Conservation (phyloP, 2,888 invertebrate species). For the Lomographa bimaculata region DNA sequence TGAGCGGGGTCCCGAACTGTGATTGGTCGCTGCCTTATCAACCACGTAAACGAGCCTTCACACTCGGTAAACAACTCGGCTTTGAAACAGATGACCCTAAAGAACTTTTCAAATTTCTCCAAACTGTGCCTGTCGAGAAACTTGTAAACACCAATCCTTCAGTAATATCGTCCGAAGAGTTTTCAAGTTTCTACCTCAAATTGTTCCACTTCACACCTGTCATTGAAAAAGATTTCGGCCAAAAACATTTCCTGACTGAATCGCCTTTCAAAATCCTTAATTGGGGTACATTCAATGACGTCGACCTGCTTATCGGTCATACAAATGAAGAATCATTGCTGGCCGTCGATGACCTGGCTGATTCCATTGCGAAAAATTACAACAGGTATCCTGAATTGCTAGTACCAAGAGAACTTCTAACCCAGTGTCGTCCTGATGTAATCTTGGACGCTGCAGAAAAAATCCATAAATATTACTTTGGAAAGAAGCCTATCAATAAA, state of each 20-base stretch:
- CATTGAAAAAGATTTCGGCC: conserved; percentile 41
- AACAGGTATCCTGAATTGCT: conserved; percentile 36
- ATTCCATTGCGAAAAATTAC: conserved; percentile 25
- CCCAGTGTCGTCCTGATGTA: conserved; percentile 29
- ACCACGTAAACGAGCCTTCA: conserved; percentile 42
- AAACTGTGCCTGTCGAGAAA: conserved; percentile 39
- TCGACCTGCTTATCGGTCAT: conserved; percentile 87
- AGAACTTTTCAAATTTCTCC: conserved; percentile 47
- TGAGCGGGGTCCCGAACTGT: conserved; percentile 52
- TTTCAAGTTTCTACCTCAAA: conserved; percentile 22
- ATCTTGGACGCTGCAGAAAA: conserved; percentile 34
- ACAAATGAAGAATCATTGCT: conserved; percentile 84
- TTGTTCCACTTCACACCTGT: conserved; percentile 39
- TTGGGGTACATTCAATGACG: conserved; percentile 60
- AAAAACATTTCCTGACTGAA: conserved; percentile 37
- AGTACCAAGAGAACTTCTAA: conserved; percentile 40
- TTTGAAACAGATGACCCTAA: conserved; percentile 42
- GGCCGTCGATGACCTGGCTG: conserved; percentile 7
- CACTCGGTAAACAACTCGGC: conserved; percentile 47
- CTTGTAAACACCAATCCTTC: conserved; percentile 36
- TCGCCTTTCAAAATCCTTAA: conserved; percentile 28
- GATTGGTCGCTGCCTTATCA: conserved; percentile 46
- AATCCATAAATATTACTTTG: conserved; percentile 39
- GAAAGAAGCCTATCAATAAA: conserved; percentile 28
- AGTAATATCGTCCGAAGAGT: conserved; percentile 24